Percentiles rank a stretch among this genome's conserved stretches.
Conservation (phyloP, 1,140 invertebrate genomes). For the Macrostomum lignano region DNA sequence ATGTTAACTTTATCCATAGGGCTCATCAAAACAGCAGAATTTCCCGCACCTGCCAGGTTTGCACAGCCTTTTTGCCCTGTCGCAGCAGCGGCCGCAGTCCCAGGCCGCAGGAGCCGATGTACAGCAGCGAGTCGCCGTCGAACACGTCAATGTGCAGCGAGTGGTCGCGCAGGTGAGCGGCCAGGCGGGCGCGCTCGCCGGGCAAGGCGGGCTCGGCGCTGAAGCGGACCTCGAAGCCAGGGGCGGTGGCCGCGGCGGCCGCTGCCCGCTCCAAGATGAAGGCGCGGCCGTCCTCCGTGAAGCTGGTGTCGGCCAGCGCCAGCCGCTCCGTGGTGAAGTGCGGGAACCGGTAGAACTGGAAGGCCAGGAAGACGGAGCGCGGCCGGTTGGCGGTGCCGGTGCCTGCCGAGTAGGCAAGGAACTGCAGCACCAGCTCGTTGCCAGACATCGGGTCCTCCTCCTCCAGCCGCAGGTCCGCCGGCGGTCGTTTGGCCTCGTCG, state of each 20-base stretch:
- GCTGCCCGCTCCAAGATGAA: too few species aligned
- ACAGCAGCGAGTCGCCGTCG: slow-evolving; percentile 27
- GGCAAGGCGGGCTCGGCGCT: too few species aligned
- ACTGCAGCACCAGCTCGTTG: slow-evolving; percentile 27
- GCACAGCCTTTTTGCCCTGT: too few species aligned
- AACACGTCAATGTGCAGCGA: slow-evolving; percentile 27
- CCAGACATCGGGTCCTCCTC: slow-evolving; percentile 17
- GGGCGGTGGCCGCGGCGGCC: too few species aligned
- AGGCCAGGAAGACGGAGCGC: slow-evolving; percentile 26
- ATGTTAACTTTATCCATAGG: too few species aligned
- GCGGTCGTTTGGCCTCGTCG: too few species aligned
- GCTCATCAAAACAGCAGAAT: too few species aligned
- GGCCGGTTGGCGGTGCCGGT: slow-evolving; percentile 3
- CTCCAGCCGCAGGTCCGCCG: slow-evolving; percentile 12
- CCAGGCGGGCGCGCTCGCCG: too few species aligned
- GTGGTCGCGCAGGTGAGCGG: slow-evolving; percentile 23
- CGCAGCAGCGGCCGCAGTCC: too few species aligned
- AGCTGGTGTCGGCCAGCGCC: not conserved
- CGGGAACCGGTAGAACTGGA: slow-evolving; percentile 29
- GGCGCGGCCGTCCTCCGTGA: too few species aligned
- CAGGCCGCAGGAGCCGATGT: slow-evolving; percentile 21
- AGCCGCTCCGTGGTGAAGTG: slow-evolving; percentile 27
- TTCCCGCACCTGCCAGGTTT: too few species aligned
- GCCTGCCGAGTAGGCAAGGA: slow-evolving; percentile 18
- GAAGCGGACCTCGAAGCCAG: too few species aligned